Evolutionary conservation across 2,797 vertebrate species (phyloP), one percentile per base, ranked within the genome.

Genomic region (Sphaeramia orbicularis): DNA sequence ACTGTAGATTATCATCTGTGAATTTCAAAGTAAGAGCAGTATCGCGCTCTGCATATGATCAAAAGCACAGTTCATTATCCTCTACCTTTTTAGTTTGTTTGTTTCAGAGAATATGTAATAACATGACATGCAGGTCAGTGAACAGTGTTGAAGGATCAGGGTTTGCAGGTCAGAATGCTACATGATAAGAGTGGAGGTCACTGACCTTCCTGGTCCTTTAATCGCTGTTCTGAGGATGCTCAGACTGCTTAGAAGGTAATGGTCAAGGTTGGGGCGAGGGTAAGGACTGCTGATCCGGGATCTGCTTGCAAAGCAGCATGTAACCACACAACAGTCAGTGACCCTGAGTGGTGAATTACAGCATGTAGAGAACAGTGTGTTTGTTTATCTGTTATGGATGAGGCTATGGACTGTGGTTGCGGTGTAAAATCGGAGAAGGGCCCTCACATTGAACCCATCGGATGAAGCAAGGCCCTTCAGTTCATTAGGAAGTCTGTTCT

Each of bases 101-200:
- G 69, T 80, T 86, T 75, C 58, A 56, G 57, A 57, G 74, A 83
- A 73, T 76, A 68, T 76, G 87, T 86, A 87, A 54, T 58, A 64
- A 65, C 56, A 48, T 80, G 81, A 85, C 92, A 91, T 76, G 60
- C 73, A 80, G 90, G 92, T 93, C 92, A 90, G 86, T 82, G 72
- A 83, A 81, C 68, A 16, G 71, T 74, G 80, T 58, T 67, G 74
- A 71, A 42, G 81, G 79, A 87, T 88, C 77, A 69, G 84, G 82
- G 88, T 84, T 93, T 75, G 72, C 55, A 71, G 92, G 92, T 92
- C 89, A 89, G 87, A 83, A 86, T 64, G 86, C 86, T 85, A 90
- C 93, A 90, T 67, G 91, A 91, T 92, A 91, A 92, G 86, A 92
- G 86, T 84, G 78, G 81, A 91, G 92, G 91, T 91, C 80, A 15